Evolutionary conservation across 1,140 invertebrate genomes (phyloP), one percentile per base, ranked within the genome.

Genomic region (Microplitis demolitor): DNA sequence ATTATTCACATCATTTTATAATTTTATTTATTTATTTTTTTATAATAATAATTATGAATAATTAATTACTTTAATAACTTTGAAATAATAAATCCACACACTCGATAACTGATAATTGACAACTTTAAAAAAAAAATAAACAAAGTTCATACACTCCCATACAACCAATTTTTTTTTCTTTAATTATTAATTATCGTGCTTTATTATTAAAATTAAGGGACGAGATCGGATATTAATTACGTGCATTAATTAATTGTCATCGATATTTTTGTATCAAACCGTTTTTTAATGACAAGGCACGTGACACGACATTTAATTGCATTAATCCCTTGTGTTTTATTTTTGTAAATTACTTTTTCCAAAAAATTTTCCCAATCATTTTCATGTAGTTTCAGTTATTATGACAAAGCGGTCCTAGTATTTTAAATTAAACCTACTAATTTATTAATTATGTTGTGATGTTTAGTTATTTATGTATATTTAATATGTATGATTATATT

Each of bases 271-370:
- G 37, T 45, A 66, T 56, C 24, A 66, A 54, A 24, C 24, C 2
- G 24, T 24, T 24, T 24, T 24, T 24, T 45, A 50, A 69, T 66
- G 62, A 66, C 72, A 72, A 74, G 75, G 75, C 72, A 74, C 75
- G 69, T 68, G 72, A 66, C 70, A 74, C 73, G 31, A 63, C 45
- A 34, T 67, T 53, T 69, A 24, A 24, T 24, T 31, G 16, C 64
- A 37, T 37, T 66, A 63, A 33, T 64, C 60, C 56, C 24, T 69
- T 14, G 61, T 69, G 31, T 53, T 66, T 63, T 35, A 34, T 66
- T 4, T 66, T 53, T 34, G 34, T 51, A 53, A 54, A 68, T 51
- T 35, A 66, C 67, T 33, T 60, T 37, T 66, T 51, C 50, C 35
- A 72, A 54, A 53, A 53, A 50, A 53, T 62, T 63, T 53, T 31